These are phyloP conservation scores for Bombus turneri DNA, from an alignment of 1,140 invertebrate species.

Conservation along the genomic window DNA sequence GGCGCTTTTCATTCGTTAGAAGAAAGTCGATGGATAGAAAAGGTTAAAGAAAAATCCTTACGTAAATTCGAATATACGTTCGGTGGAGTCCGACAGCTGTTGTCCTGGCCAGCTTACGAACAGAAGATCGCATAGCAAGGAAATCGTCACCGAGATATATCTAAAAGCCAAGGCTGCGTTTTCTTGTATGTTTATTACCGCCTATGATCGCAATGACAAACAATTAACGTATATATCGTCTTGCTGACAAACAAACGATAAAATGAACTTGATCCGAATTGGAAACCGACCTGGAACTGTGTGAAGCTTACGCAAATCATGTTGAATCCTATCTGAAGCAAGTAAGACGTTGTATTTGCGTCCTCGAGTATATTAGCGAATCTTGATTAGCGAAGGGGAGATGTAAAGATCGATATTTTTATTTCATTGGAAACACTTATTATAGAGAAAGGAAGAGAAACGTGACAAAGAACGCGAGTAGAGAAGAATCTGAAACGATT, in stretches of 20 bases:
- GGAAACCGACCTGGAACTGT: constrained; percentile 64
- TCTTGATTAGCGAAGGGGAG: constrained; percentile 27
- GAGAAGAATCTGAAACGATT: not conserved
- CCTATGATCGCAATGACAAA: constrained; percentile 53
- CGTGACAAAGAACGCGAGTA: not conserved
- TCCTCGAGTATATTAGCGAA: constrained; percentile 60
- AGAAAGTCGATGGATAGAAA: no score
- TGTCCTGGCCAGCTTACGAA: constrained; percentile 66
- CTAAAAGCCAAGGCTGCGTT: constrained; percentile 47
- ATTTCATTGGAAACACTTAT: no score
- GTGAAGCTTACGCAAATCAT: constrained; percentile 70
- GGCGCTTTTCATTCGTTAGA: no score
- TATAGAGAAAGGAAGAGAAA: not conserved
- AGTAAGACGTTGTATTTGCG: constrained; percentile 60
- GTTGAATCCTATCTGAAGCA: constrained; percentile 66
- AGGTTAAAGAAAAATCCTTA: constrained; percentile 42
- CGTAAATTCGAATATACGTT: constrained; percentile 55
- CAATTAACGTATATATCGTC: not conserved
- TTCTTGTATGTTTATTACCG: constrained; percentile 53
- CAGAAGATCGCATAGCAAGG: constrained; percentile 58
- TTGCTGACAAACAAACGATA: not conserved
- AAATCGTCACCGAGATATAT: constrained; percentile 57
- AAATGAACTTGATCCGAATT: not conserved
- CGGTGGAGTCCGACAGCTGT: constrained; percentile 58
- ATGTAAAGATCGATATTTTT: not conserved